phyloP scores from a whole-genome alignment of 2,113 vertebrate genomes.

The Machaerirhynchus nigripectus region DNA sequence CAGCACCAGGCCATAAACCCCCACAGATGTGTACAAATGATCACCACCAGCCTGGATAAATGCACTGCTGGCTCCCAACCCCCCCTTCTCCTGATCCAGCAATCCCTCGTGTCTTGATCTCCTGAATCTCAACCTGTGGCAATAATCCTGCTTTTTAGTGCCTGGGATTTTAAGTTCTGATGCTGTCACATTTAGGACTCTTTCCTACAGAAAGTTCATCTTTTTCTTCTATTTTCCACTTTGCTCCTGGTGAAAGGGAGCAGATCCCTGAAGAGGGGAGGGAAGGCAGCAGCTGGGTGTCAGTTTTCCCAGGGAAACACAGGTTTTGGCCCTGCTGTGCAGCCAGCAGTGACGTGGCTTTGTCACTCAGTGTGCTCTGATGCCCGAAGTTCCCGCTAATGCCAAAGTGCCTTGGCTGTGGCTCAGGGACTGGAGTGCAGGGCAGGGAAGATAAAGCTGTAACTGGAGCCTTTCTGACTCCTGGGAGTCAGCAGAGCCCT shows the following conservation, averaged over 20 bases:
- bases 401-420: neutral
- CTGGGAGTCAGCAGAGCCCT: neutral
- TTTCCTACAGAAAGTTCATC: neutral
- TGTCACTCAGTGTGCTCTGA: neutral
- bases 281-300: neutral
- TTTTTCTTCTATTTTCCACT: neutral
- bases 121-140: neutral
- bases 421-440: neutral
- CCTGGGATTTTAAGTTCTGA: neutral
- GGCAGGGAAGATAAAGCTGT: neutral
- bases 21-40: rapidly evolving
- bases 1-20: neutral
- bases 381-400: neutral
- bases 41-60: neutral
- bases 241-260: neutral
- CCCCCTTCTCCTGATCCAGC: neutral
- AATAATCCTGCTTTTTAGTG: neutral
- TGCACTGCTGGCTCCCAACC: neutral
- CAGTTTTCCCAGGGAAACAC: rapidly evolving
- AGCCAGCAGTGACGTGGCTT: neutral
- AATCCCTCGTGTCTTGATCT: neutral
- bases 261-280: neutral
- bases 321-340: neutral
- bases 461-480: neutral
- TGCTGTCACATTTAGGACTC: neutral